phyloP scores from a whole-genome alignment of 2,888 invertebrate genomes.

The Celastrina argiolus region DNA sequence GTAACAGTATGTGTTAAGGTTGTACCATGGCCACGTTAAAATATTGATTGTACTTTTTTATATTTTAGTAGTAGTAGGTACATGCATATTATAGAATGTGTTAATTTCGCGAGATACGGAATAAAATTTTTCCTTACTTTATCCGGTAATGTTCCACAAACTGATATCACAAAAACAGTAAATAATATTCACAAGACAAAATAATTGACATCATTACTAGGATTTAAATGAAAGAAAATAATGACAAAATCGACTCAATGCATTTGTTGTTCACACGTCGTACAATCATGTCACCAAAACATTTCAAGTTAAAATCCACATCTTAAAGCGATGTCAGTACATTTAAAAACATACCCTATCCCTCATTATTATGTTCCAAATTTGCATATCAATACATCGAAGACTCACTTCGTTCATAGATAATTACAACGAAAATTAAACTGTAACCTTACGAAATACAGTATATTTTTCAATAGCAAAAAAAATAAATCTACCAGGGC shows the following conservation, averaged over 20 bases:
- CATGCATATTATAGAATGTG: too few species aligned
- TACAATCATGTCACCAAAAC: constrained; percentile 75
- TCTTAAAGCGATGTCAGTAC: constrained; percentile 35
- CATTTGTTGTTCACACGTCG: constrained; percentile 45
- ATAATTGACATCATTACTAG: neutral
- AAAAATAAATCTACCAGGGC: constrained; percentile 5
- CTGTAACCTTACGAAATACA: neutral
- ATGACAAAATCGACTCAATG: constrained; percentile 41
- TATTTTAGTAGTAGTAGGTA: too few species aligned
- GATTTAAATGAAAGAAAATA: neutral
- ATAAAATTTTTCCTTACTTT: too few species aligned
- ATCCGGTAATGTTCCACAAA: neutral
- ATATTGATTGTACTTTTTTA: too few species aligned
- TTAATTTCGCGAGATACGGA: too few species aligned
- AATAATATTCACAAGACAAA: neutral
- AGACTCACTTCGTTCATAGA: constrained; percentile 21
- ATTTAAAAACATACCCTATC: constrained; percentile 37
- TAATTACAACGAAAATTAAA: constrained; percentile 28
- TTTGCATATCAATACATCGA: constrained; percentile 42
- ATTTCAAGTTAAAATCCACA: constrained; percentile 62
- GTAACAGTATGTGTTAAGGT: too few species aligned
- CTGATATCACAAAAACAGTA: neutral
- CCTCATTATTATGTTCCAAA: constrained; percentile 37
- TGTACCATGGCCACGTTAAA: too few species aligned
- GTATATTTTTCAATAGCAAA: constrained; percentile 24